Conservation (phyloP, 2,113 vertebrate species). For the Lagenorhynchus albirostris region DNA sequence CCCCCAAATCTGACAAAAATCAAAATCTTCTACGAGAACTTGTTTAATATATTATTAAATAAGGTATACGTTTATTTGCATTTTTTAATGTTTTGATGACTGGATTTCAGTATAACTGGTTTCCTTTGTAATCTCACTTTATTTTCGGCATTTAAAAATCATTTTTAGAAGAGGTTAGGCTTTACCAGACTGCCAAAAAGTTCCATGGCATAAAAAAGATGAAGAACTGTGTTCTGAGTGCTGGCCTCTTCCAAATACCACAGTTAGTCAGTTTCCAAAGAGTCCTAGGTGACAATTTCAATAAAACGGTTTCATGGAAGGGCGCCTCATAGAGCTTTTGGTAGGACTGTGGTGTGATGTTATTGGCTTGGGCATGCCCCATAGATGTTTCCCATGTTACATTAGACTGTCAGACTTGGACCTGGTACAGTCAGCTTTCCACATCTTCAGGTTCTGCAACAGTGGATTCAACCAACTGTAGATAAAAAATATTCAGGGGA, state of each 20-base stretch:
- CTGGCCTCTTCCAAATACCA: neutral
- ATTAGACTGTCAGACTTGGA: neutral
- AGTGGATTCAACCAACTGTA: neutral
- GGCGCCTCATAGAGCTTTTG: neutral
- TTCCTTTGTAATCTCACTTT: neutral
- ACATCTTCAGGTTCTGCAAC: neutral
- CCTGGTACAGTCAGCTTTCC: neutral
- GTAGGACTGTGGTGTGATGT: neutral
- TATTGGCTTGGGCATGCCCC: neutral
- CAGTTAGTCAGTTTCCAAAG: neutral
- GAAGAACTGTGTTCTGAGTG: neutral
- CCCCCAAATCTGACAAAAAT: neutral
- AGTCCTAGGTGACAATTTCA: neutral
- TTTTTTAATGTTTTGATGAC: neutral
- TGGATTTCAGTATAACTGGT: neutral
- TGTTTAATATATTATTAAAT: neutral
- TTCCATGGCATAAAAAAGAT: neutral
- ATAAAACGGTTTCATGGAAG: neutral
- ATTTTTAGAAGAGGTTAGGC: neutral
- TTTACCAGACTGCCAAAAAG: neutral
- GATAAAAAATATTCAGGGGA: neutral
- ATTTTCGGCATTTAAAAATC: neutral
- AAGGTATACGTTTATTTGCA: neutral
- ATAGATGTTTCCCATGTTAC: neutral
- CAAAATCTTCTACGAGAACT: neutral